Base-by-base conservation (phyloP, 2,888 invertebrate genomes). In the Latrodectus elegans region DNA sequence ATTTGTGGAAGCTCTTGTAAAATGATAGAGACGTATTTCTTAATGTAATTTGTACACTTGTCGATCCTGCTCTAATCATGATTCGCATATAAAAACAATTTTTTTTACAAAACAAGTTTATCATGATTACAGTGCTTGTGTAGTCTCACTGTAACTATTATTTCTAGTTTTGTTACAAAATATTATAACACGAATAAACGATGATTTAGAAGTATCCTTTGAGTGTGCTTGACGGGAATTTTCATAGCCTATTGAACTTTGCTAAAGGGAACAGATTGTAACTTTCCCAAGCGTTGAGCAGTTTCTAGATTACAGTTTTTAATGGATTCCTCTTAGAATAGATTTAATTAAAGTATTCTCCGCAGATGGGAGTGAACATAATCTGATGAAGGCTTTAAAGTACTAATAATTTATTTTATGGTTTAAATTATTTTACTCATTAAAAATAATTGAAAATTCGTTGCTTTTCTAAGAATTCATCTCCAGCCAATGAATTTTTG, bases 391-490 rank as follows among this genome's bases (percentile, higher is more conserved):
- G 17, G 81, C 75, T 86, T 68, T 67, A 73, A 51, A 81, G 26
- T 75, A 15, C 72, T 68, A 64, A 85, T 79, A 80, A 76, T 86
- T 71, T 81, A 76, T 65, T 86, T 86, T 80, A 86, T 81, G 86
- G 72, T 52, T 53, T 68, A 80, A 84, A 76, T 85, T 85, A 80
- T 75, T 80, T 64, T 55, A 64, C 71, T 81, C 81, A 70, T 64
- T 71, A 26, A 72, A 81, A 81, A 81, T 86, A 86, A 85, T 85
- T 85, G 79, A 80, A 80, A 86, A 86, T 55, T 77, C 55, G 67
- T 26, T 81, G 65, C 64, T 81, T 81, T 55, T 67, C 52, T 75
- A 52, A 77, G 71, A 76, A 76, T 71, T 26, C 53, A 38, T 65
- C 76, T 75, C 67, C 65, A 49, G 49, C n/a, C 55, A 76, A 71